Percentiles rank a stretch among this genome's conserved stretches.
These are phyloP conservation scores for Pteria penguin DNA, from an alignment of 2,888 invertebrate species.

Conservation along the genomic window DNA sequence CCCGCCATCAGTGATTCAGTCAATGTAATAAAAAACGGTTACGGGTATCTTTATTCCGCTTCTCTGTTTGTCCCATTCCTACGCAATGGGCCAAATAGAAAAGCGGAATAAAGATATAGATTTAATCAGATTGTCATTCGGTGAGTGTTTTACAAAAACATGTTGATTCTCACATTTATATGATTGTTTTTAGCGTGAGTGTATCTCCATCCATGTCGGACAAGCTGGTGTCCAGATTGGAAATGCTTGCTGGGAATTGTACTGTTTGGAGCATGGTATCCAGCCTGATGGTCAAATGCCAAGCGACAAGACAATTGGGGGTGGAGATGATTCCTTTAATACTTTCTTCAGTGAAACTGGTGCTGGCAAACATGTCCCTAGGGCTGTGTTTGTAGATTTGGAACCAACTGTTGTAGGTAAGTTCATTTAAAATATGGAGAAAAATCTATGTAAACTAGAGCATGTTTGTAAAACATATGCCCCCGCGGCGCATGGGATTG, in stretches of 20 bases:
- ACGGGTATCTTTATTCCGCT: no score
- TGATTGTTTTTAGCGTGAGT: constrained; percentile 79
- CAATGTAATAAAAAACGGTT: no score
- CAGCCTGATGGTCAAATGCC: constrained; percentile 83
- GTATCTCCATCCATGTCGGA: constrained; percentile 81
- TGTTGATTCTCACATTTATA: no score
- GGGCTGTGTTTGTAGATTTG: constrained; percentile 96
- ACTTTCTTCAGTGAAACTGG: constrained; percentile 90
- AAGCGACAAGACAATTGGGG: constrained; percentile 87
- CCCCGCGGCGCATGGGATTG: no score
- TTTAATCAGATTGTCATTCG: no score
- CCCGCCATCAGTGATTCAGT: no score
- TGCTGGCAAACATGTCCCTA: constrained; percentile 97
- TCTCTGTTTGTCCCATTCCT: no score
- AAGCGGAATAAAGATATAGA: no score
- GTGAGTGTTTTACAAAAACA: no score
- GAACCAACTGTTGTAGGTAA: constrained; percentile 96
- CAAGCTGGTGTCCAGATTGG: constrained; percentile 82
- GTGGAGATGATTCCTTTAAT: constrained; percentile 92
- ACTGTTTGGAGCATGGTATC: constrained; percentile 82
- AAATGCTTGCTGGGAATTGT: constrained; percentile 83
- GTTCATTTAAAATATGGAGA: no score
- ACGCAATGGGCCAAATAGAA: no score
- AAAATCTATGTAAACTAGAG: no score
- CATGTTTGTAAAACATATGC: background rate